Conservation (phyloP, 92 coral and sea anemone genomes). For the Epizoanthus ramosus region DNA sequence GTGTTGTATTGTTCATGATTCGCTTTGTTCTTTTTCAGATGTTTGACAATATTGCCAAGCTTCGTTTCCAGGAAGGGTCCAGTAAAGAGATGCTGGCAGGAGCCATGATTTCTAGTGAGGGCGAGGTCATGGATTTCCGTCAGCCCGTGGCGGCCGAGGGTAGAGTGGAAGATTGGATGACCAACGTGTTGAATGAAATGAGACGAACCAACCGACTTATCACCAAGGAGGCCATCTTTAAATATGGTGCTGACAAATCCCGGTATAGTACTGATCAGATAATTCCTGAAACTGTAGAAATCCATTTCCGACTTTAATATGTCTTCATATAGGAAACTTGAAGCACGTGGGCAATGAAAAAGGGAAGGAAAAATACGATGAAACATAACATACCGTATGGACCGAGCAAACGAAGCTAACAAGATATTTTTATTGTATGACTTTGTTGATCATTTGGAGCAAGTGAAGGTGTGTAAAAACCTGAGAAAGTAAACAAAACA, state of each 20-base stretch:
- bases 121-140: constrained; percentile 95
- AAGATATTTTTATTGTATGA: too few species aligned
- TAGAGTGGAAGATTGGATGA: constrained; percentile 99
- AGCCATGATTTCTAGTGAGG: constrained; percentile 95
- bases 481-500: neutral
- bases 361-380: too few species aligned
- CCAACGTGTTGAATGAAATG: constrained; percentile 97
- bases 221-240: constrained; percentile 95
- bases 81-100: constrained; percentile 86
- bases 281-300: neutral
- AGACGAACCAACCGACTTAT: constrained; percentile 95
- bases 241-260: constrained; percentile 79
- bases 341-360: too few species aligned
- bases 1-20: too few species aligned
- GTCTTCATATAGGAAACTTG: too few species aligned
- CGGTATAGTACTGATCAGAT: constrained; percentile 58
- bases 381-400: too few species aligned
- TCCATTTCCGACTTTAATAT: too few species aligned
- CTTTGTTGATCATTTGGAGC: too few species aligned
- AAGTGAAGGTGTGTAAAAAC: too few species aligned
- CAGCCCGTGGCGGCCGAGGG: constrained; percentile 96
- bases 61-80: constrained; percentile 96
- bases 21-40: constrained; percentile 61
- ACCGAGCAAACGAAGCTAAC: too few species aligned
- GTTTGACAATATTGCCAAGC: constrained; percentile 96